Base-by-base conservation (phyloP, 2,113 vertebrate genomes). In the Nicator chloris region DNA sequence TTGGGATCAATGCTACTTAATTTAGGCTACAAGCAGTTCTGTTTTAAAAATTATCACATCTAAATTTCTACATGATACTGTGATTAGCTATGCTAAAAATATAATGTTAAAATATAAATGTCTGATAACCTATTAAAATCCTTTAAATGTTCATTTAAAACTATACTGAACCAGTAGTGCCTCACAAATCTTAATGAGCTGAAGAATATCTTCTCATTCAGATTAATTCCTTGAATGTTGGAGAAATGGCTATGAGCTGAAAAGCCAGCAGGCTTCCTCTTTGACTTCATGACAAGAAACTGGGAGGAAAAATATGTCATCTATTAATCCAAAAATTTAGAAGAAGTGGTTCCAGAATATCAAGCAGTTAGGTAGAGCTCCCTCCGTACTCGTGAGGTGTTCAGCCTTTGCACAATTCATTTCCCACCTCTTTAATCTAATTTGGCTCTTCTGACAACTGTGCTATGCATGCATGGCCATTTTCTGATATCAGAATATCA, bases 181-280 rank as follows among this genome's bases (percentile, higher is more conserved):
- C 93, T 92, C 90, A 92, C 94, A 95, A 90, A 90, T 96, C 88
- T 95, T 94, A 96, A 95, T 79, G 94, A 95, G n/a, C 86, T 95
- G 89, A 95, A 69, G 82, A 93, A 80, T 81, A 93, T 92, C 49
- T 65, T 90, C 92, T 88, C 92, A 71, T 93, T 86, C 91, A 76
- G 77, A 91, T 95, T 93, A 96, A 93, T 95, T 93, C 68, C 68
- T 80, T 88, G 69, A 90, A 66, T 40, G 72, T 26, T 83, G 83
- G 83, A 83, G 89, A 93, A 92, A 91, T 47, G 72, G 39, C 76
- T 81, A 54, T 23, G 56, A 93, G 72, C 64, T 92, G 88, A 92
- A 88, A 96, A 95, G 86, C 60, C 80, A 92, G 92, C 69, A 91
- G 89, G 80, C 56, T 86, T 86, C 72, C 56, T 59, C 81, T 86